phyloP scores from a whole-genome alignment of 1,140 invertebrate genomes.

The Dysdera silvatica region DNA sequence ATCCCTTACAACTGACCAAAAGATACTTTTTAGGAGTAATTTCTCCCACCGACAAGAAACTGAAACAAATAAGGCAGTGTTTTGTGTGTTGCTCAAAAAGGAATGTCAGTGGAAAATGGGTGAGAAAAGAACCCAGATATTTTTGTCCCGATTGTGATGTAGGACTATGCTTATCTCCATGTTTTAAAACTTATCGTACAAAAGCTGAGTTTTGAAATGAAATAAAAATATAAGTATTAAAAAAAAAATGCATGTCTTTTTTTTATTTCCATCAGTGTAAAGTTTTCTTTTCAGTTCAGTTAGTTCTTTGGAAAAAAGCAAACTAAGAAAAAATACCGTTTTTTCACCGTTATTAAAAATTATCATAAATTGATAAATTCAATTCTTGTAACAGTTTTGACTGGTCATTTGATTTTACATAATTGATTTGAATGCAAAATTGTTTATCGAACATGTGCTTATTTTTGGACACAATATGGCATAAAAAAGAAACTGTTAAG shows the following conservation, averaged over 20 bases:
- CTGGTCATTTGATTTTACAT: too few relatives aligned
- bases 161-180: conserved; percentile 1
- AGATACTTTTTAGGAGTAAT: conserved; percentile 16
- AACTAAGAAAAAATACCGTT: neutral
- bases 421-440: too few relatives aligned
- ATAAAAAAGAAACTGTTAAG: too few relatives aligned
- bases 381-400: too few relatives aligned
- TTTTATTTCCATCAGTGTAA: neutral
- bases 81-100: conserved; percentile 4
- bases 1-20: neutral
- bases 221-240: too few relatives aligned
- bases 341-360: neutral
- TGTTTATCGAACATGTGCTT: too few relatives aligned
- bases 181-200: conserved; percentile 2
- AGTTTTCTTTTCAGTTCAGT: neutral
- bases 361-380: neutral
- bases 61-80: conserved; percentile 7
- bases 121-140: conserved; percentile 12
- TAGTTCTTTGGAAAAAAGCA: neutral
- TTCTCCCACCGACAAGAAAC: neutral
- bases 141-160: conserved; percentile 8
- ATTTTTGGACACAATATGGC: too few relatives aligned
- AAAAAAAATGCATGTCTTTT: neutral
- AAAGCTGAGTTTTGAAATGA: too few relatives aligned
- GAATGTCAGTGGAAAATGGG: neutral